Evolutionary conservation across 2,888 invertebrate species (phyloP).

Genomic region (Punctoribates punctum): DNA sequence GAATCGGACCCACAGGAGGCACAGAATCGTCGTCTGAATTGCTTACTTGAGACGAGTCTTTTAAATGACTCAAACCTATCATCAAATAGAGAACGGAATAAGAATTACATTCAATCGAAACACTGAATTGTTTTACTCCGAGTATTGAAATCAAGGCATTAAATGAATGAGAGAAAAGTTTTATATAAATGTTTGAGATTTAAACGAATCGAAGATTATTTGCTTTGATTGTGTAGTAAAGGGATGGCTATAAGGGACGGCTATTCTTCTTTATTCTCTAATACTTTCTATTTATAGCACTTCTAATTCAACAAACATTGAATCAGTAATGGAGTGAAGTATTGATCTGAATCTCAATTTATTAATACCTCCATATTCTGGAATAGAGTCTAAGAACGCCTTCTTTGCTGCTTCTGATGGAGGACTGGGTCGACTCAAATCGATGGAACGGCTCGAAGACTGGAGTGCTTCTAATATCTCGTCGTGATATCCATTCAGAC

Average conservation of each 20-base stretch:
- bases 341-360: neutral
- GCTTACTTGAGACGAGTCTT: constrained; percentile 47
- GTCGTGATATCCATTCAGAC: constrained; percentile 87
- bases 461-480: constrained; percentile 84
- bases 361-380: constrained; percentile 31
- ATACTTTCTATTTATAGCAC: constrained; percentile 2
- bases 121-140: neutral
- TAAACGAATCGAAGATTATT: neutral
- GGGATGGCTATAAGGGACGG: neutral
- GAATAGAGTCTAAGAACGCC: constrained; percentile 26
- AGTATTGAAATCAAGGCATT: neutral
- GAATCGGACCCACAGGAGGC: constrained; percentile 72
- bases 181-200: neutral
- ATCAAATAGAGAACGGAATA: too few relatives aligned
- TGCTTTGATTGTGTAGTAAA: neutral
- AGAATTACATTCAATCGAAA: too few relatives aligned
- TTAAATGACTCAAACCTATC: constrained; percentile 49
- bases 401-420: constrained; percentile 15
- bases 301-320: constrained; percentile 4
- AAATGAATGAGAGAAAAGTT: neutral
- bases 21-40: constrained; percentile 67
- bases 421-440: neutral
- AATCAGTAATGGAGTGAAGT: constrained; percentile 5
- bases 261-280: neutral
- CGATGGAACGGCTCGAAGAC: constrained; percentile 44